Evolutionary conservation across 2,797 vertebrate species (phyloP).

Genomic region (Trachurus trachurus): DNA sequence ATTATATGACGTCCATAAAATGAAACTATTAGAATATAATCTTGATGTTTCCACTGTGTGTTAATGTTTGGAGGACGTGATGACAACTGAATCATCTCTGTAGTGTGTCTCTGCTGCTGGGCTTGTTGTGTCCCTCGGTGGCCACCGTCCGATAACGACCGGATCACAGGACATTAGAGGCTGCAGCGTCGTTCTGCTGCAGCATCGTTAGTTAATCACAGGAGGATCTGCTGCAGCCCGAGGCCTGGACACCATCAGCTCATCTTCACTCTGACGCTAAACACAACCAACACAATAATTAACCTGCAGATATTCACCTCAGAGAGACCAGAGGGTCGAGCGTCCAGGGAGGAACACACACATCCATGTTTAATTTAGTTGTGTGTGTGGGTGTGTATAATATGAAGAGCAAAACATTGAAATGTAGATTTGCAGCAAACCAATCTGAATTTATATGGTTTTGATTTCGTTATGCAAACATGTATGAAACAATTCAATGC

Average conservation of each 20-base stretch:
- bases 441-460: constrained; percentile 14
- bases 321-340: no score
- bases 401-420: constrained; percentile 10
- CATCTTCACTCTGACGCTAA: neutral
- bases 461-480: constrained; percentile 33
- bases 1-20: no score
- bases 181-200: neutral
- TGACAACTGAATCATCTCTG: neutral
- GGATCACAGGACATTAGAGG: neutral
- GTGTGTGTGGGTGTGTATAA: constrained; percentile 26
- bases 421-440: constrained; percentile 27
- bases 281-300: neutral
- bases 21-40: no score
- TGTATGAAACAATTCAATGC: constrained; percentile 13
- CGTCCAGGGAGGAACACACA: no score
- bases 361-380: no score
- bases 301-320: no score
- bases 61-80: neutral
- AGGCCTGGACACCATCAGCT: neutral
- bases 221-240: neutral
- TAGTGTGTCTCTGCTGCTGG: neutral
- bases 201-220: neutral
- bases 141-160: neutral
- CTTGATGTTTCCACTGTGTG: no score
- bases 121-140: neutral